A percentile compares a stretch with the other conserved stretches of the same genome.
Conservation (phyloP, 2,888 invertebrate genomes). For the Laothoe populi region DNA sequence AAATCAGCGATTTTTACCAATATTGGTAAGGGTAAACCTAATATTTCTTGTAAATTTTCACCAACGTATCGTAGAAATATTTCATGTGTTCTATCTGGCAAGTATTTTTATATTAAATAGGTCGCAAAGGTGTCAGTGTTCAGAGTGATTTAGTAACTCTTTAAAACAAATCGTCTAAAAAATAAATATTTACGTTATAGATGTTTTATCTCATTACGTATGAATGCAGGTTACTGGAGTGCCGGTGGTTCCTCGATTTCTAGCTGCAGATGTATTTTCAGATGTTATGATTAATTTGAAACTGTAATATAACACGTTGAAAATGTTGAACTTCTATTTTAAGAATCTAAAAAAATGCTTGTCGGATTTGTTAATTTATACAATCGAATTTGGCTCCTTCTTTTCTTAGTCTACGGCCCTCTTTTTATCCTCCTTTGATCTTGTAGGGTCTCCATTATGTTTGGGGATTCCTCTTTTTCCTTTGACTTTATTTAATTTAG, state of each 20-base stretch:
- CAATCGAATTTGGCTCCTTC: no score
- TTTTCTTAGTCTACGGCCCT: no score
- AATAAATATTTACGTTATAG: constrained; percentile 26
- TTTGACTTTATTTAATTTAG: no score
- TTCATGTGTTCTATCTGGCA: constrained; percentile 34
- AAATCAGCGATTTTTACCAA: no score
- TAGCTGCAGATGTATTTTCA: constrained; percentile 11
- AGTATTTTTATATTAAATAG: constrained; percentile 51
- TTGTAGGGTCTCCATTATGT: no score
- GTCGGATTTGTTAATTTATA: not conserved
- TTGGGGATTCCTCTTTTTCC: no score
- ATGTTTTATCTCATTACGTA: constrained; percentile 27
- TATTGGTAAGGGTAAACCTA: no score
- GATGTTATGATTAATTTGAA: not conserved
- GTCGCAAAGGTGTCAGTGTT: constrained; percentile 55
- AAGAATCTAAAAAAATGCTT: no score
- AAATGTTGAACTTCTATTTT: not conserved
- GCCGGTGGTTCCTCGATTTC: not conserved
- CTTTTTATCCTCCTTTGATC: no score
- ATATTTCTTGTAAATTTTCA: no score
- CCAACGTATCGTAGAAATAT: no score
- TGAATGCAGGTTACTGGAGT: not conserved
- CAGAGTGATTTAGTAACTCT: constrained; percentile 53
- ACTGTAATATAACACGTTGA: not conserved
- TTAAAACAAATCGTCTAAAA: constrained; percentile 36